These are phyloP conservation scores for Metellina segmentata DNA, from an alignment of 2,888 invertebrate species.

Conservation along the genomic window DNA sequence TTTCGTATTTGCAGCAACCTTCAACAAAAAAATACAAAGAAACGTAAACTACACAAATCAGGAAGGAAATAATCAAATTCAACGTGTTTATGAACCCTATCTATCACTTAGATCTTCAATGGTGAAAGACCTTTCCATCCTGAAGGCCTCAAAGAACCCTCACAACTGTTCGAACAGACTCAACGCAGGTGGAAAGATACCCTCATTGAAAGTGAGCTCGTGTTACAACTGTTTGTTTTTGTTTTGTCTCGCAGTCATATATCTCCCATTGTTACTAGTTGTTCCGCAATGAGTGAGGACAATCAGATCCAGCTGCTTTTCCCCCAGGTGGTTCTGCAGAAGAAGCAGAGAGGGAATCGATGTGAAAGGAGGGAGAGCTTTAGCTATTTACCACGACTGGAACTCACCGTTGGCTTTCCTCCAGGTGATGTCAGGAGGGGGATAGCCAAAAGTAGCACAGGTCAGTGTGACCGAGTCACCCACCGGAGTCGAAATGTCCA, in stretches of 20 bases:
- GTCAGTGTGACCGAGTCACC: slow-evolving; percentile 69
- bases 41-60: no score
- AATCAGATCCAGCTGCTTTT: not conserved
- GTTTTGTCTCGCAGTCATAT: not conserved
- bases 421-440: slow-evolving; percentile 68
- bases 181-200: no score
- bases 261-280: not conserved
- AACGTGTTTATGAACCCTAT: no score
- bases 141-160: not conserved
- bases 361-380: not conserved
- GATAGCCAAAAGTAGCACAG: slow-evolving; percentile 71
- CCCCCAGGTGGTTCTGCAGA: no score
- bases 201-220: not conserved
- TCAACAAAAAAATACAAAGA: no score
- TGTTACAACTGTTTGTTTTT: not conserved
- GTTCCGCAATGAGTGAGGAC: not conserved
- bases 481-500: slow-evolving; percentile 64
- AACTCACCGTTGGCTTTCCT: slow-evolving; percentile 70
- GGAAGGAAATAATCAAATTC: no score
- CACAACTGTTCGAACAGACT: not conserved
- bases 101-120: not conserved
- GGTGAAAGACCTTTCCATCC: not conserved
- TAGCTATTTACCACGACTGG: not conserved
- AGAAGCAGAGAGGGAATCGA: not conserved
- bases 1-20: no score